A percentile compares a stretch with the other conserved stretches of the same genome.
These are phyloP conservation scores for Apis florea DNA, from an alignment of 1,140 invertebrate genomes.

Conservation along the genomic window DNA sequence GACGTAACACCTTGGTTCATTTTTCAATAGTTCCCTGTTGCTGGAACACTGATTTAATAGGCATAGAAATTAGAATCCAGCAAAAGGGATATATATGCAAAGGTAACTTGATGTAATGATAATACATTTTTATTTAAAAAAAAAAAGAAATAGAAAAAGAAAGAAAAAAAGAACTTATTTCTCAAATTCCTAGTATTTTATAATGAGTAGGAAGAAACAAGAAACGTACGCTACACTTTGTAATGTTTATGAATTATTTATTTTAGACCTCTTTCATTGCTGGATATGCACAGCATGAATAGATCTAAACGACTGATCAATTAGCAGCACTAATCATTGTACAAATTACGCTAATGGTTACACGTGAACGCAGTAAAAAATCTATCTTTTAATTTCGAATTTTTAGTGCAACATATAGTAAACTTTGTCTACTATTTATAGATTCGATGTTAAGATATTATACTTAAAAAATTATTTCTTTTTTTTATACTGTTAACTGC, in stretches of 20 bases:
- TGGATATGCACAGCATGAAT: slow-evolving; percentile 23
- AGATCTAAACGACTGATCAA: slow-evolving; percentile 34
- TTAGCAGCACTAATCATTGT: slow-evolving; percentile 51
- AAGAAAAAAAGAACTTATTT: slow-evolving; percentile 36
- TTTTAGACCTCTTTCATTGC: slow-evolving; percentile 44
- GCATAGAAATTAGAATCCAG: slow-evolving; percentile 41
- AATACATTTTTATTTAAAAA: slow-evolving; percentile 70
- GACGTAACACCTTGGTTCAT: slow-evolving; percentile 29
- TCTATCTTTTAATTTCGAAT: slow-evolving; percentile 26
- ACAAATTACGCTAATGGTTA: slow-evolving; percentile 46
- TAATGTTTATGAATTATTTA: slow-evolving; percentile 63
- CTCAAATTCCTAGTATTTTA: slow-evolving; percentile 71
- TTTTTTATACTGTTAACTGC: slow-evolving; percentile 7
- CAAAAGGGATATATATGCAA: slow-evolving; percentile 52
- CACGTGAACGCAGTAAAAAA: slow-evolving; percentile 43
- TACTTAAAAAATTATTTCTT: slow-evolving; percentile 21
- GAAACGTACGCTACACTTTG: slow-evolving; percentile 69
- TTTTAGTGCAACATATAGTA: slow-evolving; percentile 15
- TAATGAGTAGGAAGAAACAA: slow-evolving; percentile 73
- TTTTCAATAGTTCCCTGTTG: slow-evolving; percentile 39
- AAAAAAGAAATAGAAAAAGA: not conserved
- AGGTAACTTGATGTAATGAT: slow-evolving; percentile 64
- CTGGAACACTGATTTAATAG: slow-evolving; percentile 42
- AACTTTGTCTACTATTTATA: not conserved
- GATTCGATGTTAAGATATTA: slow-evolving; percentile 4